Evolutionary conservation across 2,797 vertebrate genomes (phyloP), one percentile per base, ranked within the genome.

Genomic region (Hipposideros larvatus): DNA sequence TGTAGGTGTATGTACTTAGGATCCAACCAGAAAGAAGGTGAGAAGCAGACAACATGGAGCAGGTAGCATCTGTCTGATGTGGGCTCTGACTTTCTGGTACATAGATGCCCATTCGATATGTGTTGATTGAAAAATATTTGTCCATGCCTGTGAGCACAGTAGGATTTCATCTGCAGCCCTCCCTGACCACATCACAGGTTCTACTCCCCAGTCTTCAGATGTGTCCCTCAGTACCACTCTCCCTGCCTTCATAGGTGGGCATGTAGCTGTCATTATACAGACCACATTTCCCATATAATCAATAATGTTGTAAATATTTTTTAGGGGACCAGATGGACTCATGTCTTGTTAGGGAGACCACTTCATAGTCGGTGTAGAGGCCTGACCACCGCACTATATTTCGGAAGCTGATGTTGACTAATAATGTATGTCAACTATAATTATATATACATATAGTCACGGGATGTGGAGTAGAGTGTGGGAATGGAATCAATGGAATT

Each of bases 1-100:
- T 31, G 4, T 26, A 21, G 3, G 4, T 6, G 3, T 0, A 24
- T 13, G n/a, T 15, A 4, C 24, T 31, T 37, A 3, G 13, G 46
- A 8, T 46, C 43, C 41, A 21, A 6, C 13, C 4, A 2, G 34
- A 83, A 74, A 63, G 63, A 55, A 73, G 24, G 43, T 16, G 21
- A 55, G 41, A 11, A 48, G 59, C 22, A n/a, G 65, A 55, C 34
- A 74, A 51, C 53, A 24, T n/a, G 37, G 51, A 41, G 18, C 14
- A 9, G 5, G 4, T 4, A 5, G 24, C 51, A 7, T 26, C 31
- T 31, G 24, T 7, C 19, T 43, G 13, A 26, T 4, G 2, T 15
- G 41, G 61, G 26, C 8, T 79, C 77, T 88, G 77, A 51, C 22
- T 55, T 79, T 28, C 61, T 22, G 31, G 34, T 21, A n/a, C n/a